Evolutionary conservation across 1,140 invertebrate species (phyloP), one percentile per base, ranked within the genome.

Genomic region (Rhyzopertha dominica): DNA sequence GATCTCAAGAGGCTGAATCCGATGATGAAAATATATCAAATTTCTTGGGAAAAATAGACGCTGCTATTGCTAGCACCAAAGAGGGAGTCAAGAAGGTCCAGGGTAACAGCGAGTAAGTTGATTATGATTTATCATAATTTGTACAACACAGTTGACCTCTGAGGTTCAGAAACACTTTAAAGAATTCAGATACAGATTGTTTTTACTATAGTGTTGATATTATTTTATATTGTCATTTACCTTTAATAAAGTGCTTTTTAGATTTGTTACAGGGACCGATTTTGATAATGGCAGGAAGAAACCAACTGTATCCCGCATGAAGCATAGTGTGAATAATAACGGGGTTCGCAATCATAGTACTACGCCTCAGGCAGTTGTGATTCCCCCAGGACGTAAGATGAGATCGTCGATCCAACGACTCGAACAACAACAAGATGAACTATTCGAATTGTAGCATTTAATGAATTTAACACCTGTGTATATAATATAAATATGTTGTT

Each of bases 361-460:
- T 13, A 24, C 42, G 49, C 75, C 74, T 40, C 74, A 74, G 47
- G 77, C 84, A n/a, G 72, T 83, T 12, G 80, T 85, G 10, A 81
- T 87, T 59, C 87, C 85, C 10, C 84, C 88, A 63, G 84, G 84
- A 23, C 76, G 80, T 50, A 79, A 79, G 59, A 80, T 91, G 3
- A 79, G 81, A 62, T 84, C 77, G 47, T 90, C 87, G 2, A 63
- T 90, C 28, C 81, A 85, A 65, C 78, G 84, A 56, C 74, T 90
- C 40, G 84, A 90, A 69, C 78, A 85, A 58, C 78, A 85, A 58
- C 87, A 90, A 66, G 87, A 91, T 59, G 87, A 91, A 65, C 79
- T 90, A 65, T 92, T 90, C 66, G 85, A 92, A 69, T 85, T 91
- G 80, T 91, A 89, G 84, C 82, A 76, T n/a, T n/a, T n/a, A n/a